These are phyloP conservation scores for Sialis lutaria DNA, from an alignment of 2,888 invertebrate species.

Conservation along the genomic window DNA sequence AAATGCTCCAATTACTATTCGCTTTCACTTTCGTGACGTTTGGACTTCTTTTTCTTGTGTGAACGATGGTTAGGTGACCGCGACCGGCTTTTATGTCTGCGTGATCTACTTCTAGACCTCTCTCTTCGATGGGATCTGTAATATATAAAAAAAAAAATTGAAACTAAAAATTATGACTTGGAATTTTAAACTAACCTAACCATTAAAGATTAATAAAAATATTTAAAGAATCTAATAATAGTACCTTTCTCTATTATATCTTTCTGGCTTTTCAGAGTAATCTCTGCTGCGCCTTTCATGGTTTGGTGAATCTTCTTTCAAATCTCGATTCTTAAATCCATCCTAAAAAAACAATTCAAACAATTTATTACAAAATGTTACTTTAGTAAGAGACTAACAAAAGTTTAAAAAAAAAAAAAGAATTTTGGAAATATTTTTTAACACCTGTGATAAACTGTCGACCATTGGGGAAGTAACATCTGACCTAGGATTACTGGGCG, in stretches of 20 bases:
- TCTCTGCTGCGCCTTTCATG: slow-evolving; percentile 29
- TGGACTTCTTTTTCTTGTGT: slow-evolving; percentile 45
- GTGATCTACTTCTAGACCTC: slow-evolving; percentile 45
- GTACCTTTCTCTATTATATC: slow-evolving; percentile 37
- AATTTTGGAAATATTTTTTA: slow-evolving; percentile 1
- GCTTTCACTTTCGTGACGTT: slow-evolving; percentile 57
- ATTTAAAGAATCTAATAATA: slow-evolving; percentile 9
- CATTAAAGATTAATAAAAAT: background rate
- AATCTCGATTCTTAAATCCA: slow-evolving; percentile 15
- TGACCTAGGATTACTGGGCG: slow-evolving; percentile 20
- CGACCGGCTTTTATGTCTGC: slow-evolving; percentile 53
- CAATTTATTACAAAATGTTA: background rate
- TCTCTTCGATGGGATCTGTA: slow-evolving; percentile 45
- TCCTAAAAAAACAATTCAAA: background rate
- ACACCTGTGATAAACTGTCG: slow-evolving; percentile 10
- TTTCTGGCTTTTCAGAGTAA: slow-evolving; percentile 37
- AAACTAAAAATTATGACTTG: background rate
- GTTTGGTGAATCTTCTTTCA: slow-evolving; percentile 23
- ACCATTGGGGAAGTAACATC: slow-evolving; percentile 12
- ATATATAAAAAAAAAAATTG: slow-evolving; percentile 6
- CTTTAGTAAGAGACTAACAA: background rate
- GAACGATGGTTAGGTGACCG: slow-evolving; percentile 47
- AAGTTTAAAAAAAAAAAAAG: slow-evolving; percentile 1
- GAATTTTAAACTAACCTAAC: too few species aligned
- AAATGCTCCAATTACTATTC: slow-evolving; percentile 27